Percentiles rank a stretch among this genome's conserved stretches.
Conservation (phyloP, 1,140 invertebrate genomes). For the Metaphire vulgaris region DNA sequence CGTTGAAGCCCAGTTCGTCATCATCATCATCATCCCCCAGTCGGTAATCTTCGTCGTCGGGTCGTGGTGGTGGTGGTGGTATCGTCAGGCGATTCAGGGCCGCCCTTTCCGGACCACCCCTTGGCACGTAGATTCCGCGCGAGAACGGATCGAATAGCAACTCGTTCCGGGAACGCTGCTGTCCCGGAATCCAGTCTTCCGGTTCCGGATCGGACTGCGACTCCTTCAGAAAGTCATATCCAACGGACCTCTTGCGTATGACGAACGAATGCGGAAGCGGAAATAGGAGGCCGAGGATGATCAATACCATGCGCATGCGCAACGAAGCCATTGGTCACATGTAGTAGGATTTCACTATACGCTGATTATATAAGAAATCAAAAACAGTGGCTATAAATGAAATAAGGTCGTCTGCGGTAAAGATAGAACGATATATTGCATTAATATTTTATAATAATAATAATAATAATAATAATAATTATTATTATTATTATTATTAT, state of each 20-base stretch:
- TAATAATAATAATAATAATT: too few species aligned
- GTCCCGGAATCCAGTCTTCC: background rate
- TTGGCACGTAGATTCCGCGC: too few species aligned
- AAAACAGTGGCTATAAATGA: too few species aligned
- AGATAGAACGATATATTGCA: too few species aligned
- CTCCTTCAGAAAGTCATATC: background rate
- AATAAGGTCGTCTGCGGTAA: too few species aligned
- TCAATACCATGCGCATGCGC: conserved; percentile 5
- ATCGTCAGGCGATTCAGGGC: background rate
- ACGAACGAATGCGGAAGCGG: background rate
- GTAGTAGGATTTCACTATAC: too few species aligned
- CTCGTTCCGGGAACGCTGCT: too few species aligned
- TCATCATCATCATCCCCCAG: background rate
- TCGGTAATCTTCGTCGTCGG: background rate
- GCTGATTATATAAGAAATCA: too few species aligned
- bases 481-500: too few species aligned
- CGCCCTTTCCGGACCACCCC: background rate
- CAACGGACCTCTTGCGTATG: background rate
- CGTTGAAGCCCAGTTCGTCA: background rate
- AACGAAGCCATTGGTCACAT: background rate
- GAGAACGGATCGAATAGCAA: too few species aligned
- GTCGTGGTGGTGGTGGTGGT: background rate
- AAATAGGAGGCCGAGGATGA: background rate
- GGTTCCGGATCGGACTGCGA: background rate
- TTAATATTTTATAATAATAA: too few species aligned